Evolutionary conservation across 2,797 vertebrate species (phyloP).

Genomic region (Heliangelus exortis): DNA sequence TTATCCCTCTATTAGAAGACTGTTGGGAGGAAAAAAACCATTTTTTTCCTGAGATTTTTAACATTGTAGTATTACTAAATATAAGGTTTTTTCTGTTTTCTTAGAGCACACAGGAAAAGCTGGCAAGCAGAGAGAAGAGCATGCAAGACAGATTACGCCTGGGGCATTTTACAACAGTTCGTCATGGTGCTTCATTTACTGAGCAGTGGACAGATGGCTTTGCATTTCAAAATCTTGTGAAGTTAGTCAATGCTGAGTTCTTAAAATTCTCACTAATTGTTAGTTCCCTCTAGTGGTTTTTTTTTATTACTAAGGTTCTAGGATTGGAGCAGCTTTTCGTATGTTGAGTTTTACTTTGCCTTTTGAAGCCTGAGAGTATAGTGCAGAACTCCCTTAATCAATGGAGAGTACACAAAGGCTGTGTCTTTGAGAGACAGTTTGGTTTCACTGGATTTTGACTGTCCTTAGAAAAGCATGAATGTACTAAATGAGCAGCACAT

Average conservation of each 20-base stretch:
- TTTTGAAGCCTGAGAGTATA: conserved; percentile 44
- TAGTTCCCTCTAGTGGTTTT: conserved; percentile 62
- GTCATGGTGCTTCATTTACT: conserved; percentile 98
- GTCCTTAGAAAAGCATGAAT: background rate
- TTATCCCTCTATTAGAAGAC: background rate
- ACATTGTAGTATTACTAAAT: conserved; percentile 1
- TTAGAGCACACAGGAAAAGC: conserved; percentile 90
- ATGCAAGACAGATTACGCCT: conserved; percentile 98
- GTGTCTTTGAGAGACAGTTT: background rate
- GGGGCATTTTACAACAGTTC: conserved; percentile 98
- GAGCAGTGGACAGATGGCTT: conserved; percentile 99
- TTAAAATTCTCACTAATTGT: conserved; percentile 68
- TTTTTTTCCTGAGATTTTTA: background rate
- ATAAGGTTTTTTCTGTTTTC: conserved; percentile 9
- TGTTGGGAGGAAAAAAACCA: background rate
- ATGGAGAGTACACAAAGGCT: background rate
- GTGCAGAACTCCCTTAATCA: background rate
- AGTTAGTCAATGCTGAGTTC: conserved; percentile 85
- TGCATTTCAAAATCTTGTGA: conserved; percentile 98
- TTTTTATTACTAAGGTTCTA: conserved; percentile 24
- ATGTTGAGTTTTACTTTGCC: background rate
- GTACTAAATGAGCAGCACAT: background rate
- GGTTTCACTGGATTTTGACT: background rate
- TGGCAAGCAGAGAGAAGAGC: conserved; percentile 97
- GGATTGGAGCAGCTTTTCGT: conserved; percentile 14